Percentiles rank a stretch among this genome's conserved stretches.
Conservation (phyloP, 2,797 vertebrate species). For the Leptoclinus maculatus region DNA sequence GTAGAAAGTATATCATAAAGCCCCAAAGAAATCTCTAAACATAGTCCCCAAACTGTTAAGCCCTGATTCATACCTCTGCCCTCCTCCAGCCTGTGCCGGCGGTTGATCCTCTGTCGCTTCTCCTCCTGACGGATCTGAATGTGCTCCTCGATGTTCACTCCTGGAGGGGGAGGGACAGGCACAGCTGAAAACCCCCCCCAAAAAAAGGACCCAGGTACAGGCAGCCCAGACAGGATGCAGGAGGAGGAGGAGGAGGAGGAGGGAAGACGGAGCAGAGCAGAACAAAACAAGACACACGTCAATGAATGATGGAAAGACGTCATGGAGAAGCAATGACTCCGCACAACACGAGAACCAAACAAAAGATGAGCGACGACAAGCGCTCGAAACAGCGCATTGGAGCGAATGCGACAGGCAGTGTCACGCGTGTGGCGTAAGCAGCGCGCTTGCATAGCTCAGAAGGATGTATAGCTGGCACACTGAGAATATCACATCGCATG, state of each 20-base stretch:
- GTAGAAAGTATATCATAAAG: conserved; percentile 13
- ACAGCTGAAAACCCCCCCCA: conserved; percentile 89
- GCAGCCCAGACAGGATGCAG: conserved; percentile 74
- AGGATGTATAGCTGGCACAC: conserved; percentile 3
- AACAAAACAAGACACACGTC: conserved; percentile 80
- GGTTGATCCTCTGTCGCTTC: conserved; percentile 95
- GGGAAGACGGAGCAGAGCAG: conserved; percentile 65
- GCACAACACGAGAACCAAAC: conserved; percentile 53
- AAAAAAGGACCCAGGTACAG: conserved; percentile 68
- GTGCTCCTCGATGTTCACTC: conserved; percentile 99
- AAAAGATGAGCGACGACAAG: conserved; percentile 31
- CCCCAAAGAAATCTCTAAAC: conserved; percentile 10
- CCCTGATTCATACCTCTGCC: conserved; percentile 90
- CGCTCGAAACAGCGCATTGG: conserved; percentile 24
- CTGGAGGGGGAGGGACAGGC: conserved; percentile 94
- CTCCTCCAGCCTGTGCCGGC: conserved; percentile 95
- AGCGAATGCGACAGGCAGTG: conserved; percentile 50
- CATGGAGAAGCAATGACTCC: conserved; percentile 75
- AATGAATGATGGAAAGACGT: conserved; percentile 78
- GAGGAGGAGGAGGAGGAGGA: conserved; percentile 38
- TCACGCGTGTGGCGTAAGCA: conserved; percentile 35
- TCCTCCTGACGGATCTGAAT: conserved; percentile 98
- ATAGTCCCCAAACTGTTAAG: neutral
- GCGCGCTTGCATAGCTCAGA: conserved; percentile 14
- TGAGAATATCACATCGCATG: neutral